Conservation (phyloP, 2,113 vertebrate species). For the Onychostruthus taczanowskii region DNA sequence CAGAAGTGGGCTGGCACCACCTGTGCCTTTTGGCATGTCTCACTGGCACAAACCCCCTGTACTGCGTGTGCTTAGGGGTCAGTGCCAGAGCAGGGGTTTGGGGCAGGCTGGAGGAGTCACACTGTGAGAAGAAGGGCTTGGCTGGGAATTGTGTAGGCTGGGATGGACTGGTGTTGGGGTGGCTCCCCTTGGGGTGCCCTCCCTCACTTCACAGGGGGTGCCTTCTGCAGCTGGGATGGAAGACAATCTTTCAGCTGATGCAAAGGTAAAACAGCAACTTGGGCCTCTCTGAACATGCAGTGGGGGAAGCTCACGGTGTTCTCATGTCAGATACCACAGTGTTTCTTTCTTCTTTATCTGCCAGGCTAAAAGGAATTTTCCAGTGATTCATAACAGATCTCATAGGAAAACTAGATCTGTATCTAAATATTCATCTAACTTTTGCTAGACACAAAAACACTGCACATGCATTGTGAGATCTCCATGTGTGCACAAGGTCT, state of each 20-base stretch:
- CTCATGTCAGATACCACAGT: background rate
- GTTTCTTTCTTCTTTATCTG: background rate
- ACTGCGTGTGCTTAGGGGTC: background rate
- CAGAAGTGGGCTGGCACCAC: background rate
- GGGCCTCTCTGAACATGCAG: background rate
- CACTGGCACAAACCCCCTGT: background rate
- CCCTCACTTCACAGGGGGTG: background rate
- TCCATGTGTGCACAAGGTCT: background rate
- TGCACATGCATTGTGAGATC: background rate
- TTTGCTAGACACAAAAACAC: rapidly evolving
- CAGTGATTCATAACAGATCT: background rate
- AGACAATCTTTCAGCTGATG: background rate
- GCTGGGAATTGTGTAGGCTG: background rate
- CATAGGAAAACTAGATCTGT: background rate
- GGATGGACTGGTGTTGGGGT: background rate
- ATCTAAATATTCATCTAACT: background rate
- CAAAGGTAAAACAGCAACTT: background rate
- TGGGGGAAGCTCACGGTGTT: background rate
- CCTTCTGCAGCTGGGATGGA: background rate
- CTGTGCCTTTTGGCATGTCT: background rate
- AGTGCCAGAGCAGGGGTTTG: background rate
- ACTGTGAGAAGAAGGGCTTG: background rate
- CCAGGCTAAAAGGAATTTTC: background rate
- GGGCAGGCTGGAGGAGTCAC: background rate
- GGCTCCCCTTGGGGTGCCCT: background rate